Conservation (phyloP, 2,797 vertebrate genomes). For the Gallinago stenura region DNA sequence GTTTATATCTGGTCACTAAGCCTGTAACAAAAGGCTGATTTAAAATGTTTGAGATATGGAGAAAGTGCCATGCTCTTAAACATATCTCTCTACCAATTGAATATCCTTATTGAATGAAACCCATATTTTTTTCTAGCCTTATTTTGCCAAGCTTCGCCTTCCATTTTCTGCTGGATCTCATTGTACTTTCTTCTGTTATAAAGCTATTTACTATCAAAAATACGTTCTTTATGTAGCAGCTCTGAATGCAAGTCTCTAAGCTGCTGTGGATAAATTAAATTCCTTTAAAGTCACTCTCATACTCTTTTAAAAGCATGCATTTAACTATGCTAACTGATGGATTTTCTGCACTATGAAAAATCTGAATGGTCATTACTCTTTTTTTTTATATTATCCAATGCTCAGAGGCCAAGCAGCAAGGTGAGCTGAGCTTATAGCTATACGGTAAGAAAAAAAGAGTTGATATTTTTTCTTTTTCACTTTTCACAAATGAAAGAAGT, state of each 20-base stretch:
- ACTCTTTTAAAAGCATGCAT: background rate
- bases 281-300: background rate
- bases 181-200: background rate
- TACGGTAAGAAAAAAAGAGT: background rate
- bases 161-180: background rate
- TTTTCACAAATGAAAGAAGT: background rate
- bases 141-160: background rate
- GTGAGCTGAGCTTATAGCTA: background rate
- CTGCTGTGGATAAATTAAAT: background rate
- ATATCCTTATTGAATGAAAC: background rate
- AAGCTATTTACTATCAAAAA: background rate
- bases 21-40: background rate
- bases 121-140: background rate
- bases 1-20: background rate
- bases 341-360: background rate
- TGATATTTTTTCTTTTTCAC: background rate
- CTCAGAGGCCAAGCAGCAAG: background rate
- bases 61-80: background rate
- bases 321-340: background rate
- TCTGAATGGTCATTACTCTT: background rate
- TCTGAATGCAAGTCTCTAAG: background rate
- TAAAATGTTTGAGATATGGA: background rate
- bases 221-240: background rate
- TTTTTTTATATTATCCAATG: background rate
- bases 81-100: background rate